These are phyloP conservation scores for Trichosurus vulpecula DNA, from an alignment of 2,797 vertebrate genomes.

Conservation along the genomic window DNA sequence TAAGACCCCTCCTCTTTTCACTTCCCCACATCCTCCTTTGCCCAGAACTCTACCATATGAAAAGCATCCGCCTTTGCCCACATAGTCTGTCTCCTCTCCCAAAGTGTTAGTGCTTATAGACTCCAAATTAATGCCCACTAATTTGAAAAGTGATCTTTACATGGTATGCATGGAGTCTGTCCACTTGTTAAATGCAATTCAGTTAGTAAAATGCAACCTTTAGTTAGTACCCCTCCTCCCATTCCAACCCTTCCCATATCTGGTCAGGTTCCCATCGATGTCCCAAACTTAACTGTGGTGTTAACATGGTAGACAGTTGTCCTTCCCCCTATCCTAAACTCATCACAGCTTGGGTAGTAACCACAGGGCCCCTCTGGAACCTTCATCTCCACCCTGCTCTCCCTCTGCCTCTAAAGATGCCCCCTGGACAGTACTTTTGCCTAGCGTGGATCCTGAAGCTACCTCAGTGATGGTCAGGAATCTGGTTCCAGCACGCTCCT, in stretches of 20 bases:
- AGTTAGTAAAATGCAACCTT: neutral
- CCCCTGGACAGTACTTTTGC: slow-evolving; percentile 93
- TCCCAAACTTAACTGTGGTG: neutral
- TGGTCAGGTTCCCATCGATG: neutral
- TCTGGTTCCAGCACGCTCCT: slow-evolving; percentile 94
- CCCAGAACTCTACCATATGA: neutral
- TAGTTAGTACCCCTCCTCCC: neutral
- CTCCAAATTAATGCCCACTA: neutral
- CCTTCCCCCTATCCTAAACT: neutral
- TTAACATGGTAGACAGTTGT: neutral
- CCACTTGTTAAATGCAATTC: neutral
- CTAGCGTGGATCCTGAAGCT: slow-evolving; percentile 92
- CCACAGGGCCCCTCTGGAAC: neutral
- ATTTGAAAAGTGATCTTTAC: neutral
- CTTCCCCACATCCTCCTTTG: neutral
- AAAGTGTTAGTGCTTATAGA: neutral
- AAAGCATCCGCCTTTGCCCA: neutral
- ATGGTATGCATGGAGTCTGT: neutral
- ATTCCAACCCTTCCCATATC: neutral
- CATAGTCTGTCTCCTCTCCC: neutral
- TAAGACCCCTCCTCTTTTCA: slow-evolving; percentile 82
- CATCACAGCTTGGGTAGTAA: neutral
- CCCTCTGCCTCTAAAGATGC: slow-evolving; percentile 84
- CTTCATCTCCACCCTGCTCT: neutral
- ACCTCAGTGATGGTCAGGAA: slow-evolving; percentile 89